Percentiles rank a stretch among this genome's conserved stretches.
Conservation (phyloP, 2,797 vertebrate species). For the Phoeniculus purpureus region DNA sequence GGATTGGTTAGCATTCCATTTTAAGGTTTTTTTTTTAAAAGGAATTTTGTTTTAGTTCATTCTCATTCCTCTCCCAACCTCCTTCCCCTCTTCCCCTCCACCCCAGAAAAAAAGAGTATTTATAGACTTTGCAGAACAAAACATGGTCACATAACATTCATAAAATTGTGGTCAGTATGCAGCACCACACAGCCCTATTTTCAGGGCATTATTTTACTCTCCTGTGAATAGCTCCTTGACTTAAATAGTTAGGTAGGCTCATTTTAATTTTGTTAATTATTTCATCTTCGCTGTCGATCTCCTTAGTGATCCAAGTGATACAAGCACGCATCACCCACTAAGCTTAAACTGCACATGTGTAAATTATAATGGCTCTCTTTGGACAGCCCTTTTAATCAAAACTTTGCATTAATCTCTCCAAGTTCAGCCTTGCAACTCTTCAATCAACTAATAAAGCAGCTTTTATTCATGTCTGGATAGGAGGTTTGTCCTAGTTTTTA, state of each 20-base stretch:
- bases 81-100: background rate
- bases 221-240: background rate
- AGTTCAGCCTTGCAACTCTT: background rate
- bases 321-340: background rate
- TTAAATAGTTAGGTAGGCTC: background rate
- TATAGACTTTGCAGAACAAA: slow-evolving; percentile 54
- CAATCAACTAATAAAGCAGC: background rate
- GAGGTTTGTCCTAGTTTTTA: background rate
- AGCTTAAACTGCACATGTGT: rapidly evolving
- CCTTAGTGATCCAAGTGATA: background rate
- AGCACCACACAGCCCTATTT: background rate
- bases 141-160: background rate
- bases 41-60: slow-evolving; percentile 59
- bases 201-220: background rate
- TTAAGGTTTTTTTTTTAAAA: background rate
- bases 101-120: slow-evolving; percentile 12
- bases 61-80: slow-evolving; percentile 20
- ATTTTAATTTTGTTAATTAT: background rate
- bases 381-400: background rate
- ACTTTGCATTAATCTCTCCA: background rate
- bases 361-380: background rate
- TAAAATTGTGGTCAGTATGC: background rate
- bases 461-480: background rate
- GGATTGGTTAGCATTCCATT: slow-evolving; percentile 75
- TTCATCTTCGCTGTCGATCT: background rate